These are phyloP conservation scores for Rosalia funebris DNA, from an alignment of 2,888 invertebrate genomes.

Conservation along the genomic window DNA sequence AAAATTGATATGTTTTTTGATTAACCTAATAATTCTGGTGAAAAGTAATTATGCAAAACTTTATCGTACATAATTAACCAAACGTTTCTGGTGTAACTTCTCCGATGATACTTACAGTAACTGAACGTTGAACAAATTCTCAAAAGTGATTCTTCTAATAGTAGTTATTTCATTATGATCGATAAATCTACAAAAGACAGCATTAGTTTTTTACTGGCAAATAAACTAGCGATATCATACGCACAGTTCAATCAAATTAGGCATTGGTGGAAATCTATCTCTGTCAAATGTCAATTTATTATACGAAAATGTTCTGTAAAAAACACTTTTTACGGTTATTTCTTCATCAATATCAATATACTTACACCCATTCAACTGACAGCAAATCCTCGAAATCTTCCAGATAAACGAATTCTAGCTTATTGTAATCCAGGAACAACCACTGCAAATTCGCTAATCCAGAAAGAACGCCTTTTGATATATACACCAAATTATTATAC, in stretches of 20 bases:
- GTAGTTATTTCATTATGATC: slow-evolving; percentile 32
- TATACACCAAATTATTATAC: slow-evolving; percentile 27
- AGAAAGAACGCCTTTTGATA: slow-evolving; percentile 29
- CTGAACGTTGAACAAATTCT: slow-evolving; percentile 23
- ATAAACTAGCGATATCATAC: background rate
- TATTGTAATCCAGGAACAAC: slow-evolving; percentile 35
- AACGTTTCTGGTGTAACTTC: too few species aligned
- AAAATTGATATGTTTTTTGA: too few species aligned
- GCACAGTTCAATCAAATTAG: slow-evolving; percentile 34
- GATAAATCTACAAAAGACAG: slow-evolving; percentile 26
- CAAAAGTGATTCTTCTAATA: slow-evolving; percentile 27
- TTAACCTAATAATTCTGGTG: too few species aligned
- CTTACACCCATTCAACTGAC: slow-evolving; percentile 34
- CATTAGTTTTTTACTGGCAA: too few species aligned
- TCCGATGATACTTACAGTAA: slow-evolving; percentile 37
- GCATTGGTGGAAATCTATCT: slow-evolving; percentile 31
- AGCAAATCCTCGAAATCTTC: slow-evolving; percentile 24
- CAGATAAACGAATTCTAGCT: slow-evolving; percentile 28
- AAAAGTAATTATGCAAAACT: too few species aligned
- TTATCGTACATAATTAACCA: too few species aligned
- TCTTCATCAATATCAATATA: background rate
- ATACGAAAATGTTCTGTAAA: slow-evolving; percentile 32
- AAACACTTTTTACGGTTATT: background rate
- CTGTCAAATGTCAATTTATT: slow-evolving; percentile 28
- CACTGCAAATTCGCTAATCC: slow-evolving; percentile 32